Percentiles rank a stretch among this genome's conserved stretches.
Evolutionary conservation across 1,140 invertebrate genomes (phyloP).

Genomic region (Drosophila kurseongensis): DNA sequence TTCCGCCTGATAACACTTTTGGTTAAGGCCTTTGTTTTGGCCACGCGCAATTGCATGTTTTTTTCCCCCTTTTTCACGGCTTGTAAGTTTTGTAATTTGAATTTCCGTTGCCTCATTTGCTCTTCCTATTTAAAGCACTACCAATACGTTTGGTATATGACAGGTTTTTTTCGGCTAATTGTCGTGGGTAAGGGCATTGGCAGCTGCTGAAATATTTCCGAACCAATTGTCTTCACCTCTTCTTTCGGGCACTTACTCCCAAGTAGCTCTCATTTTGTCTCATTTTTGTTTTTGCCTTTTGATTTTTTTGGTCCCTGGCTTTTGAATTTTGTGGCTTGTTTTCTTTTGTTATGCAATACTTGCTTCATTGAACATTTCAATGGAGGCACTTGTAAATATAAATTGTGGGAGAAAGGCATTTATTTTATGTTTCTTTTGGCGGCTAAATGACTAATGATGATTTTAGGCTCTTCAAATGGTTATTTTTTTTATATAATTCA

Average conservation of each 20-base stretch:
- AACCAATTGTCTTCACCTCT: conserved; percentile 47
- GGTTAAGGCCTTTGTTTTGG: conserved; percentile 30
- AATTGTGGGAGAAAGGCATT: conserved; percentile 59
- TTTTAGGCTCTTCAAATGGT: conserved; percentile 39
- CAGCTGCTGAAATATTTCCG: conserved; percentile 33
- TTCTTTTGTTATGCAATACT: conserved; percentile 61
- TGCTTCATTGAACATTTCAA: conserved; percentile 52
- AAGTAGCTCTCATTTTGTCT: conserved; percentile 50
- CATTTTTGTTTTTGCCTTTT: conserved; percentile 42
- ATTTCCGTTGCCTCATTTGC: conserved; percentile 71
- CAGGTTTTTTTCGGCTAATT: conserved; percentile 51
- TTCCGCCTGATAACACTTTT: conserved; percentile 68
- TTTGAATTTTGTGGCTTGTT: conserved; percentile 23
- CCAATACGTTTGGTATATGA: conserved; percentile 9
- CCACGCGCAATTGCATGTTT: conserved; percentile 51
- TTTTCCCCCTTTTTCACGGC: conserved; percentile 37
- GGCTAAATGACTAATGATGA: conserved; percentile 40
- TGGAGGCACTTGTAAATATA: conserved; percentile 58
- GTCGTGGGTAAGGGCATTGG: conserved; percentile 57
- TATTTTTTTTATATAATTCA: conserved; percentile 44
- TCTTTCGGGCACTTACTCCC: conserved; percentile 31
- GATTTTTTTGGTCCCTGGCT: conserved; percentile 1
- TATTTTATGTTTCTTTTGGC: conserved; percentile 2
- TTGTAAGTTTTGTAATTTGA: conserved; percentile 74
- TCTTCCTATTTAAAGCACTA: conserved; percentile 40